Percentiles rank a stretch among this genome's conserved stretches.
phyloP scores from a whole-genome alignment of 2,113 vertebrate genomes.

The Dipodomys ordii region DNA sequence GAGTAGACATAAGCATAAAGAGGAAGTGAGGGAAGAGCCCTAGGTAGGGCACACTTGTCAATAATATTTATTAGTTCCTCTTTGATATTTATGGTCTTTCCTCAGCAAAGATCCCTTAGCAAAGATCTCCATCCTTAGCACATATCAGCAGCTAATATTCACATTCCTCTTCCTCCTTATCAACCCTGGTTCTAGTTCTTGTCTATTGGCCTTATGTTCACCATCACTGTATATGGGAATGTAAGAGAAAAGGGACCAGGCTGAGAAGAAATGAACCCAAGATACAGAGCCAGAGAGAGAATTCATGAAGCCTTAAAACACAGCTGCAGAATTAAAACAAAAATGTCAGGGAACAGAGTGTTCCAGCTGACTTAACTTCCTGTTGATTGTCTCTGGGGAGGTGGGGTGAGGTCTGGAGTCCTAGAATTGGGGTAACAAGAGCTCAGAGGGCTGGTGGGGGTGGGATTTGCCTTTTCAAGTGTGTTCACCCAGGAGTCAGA shows the following conservation, averaged over 20 bases:
- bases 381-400: slow-evolving; percentile 83
- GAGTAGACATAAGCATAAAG: accelerated
- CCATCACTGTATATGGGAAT: neutral
- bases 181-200: neutral
- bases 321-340: slow-evolving; percentile 84
- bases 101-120: neutral
- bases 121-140: neutral
- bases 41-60: accelerated
- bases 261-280: neutral
- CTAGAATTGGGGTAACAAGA: neutral
- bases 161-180: neutral
- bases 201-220: neutral
- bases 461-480: neutral
- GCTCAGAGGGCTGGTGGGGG: neutral
- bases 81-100: neutral
- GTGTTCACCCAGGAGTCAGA: neutral
- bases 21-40: neutral
- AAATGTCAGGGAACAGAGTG: slow-evolving; percentile 68
- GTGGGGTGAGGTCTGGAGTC: slow-evolving; percentile 65
- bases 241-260: neutral
- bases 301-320: neutral
- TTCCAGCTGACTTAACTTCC: slow-evolving; percentile 85
- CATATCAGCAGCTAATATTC: no score
- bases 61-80: neutral
- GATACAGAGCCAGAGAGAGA: slow-evolving; percentile 14